Evolutionary conservation across 1,140 invertebrate species (phyloP).

Genomic region (Tribolium castaneum): DNA sequence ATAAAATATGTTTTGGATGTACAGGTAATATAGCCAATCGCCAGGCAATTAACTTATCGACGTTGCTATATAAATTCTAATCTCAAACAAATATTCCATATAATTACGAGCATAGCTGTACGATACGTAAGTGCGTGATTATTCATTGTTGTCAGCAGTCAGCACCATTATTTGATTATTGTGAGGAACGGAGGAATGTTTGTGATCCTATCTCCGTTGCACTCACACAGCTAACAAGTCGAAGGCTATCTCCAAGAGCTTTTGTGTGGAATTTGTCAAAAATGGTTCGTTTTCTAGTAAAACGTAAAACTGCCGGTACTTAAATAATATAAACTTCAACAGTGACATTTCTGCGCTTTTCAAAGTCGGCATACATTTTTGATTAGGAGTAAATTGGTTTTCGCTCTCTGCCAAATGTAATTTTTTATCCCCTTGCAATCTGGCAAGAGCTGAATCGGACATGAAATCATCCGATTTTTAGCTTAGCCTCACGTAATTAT

Average conservation of each 20-base stretch:
- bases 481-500: background rate
- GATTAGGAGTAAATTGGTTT: constrained; percentile 17
- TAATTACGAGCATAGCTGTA: background rate
- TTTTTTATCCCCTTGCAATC: constrained; percentile 5
- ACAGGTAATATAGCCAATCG: too few species aligned
- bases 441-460: constrained; percentile 7
- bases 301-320: background rate
- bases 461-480: background rate
- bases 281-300: background rate
- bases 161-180: constrained; percentile 16
- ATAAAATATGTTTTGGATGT: too few species aligned
- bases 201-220: background rate
- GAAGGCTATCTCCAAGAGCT: background rate
- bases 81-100: constrained; percentile 1
- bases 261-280: background rate
- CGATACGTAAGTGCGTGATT: constrained; percentile 21
- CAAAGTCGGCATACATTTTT: constrained; percentile 27
- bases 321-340: constrained; percentile 24
- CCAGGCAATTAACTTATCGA: constrained; percentile 16
- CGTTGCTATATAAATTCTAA: constrained; percentile 5
- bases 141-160: background rate
- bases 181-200: constrained; percentile 1
- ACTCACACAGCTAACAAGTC: background rate
- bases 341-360: constrained; percentile 20
- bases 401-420: constrained; percentile 22